These are phyloP conservation scores for Gymnogyps californianus DNA, from an alignment of 2,113 vertebrate genomes.

Conservation along the genomic window DNA sequence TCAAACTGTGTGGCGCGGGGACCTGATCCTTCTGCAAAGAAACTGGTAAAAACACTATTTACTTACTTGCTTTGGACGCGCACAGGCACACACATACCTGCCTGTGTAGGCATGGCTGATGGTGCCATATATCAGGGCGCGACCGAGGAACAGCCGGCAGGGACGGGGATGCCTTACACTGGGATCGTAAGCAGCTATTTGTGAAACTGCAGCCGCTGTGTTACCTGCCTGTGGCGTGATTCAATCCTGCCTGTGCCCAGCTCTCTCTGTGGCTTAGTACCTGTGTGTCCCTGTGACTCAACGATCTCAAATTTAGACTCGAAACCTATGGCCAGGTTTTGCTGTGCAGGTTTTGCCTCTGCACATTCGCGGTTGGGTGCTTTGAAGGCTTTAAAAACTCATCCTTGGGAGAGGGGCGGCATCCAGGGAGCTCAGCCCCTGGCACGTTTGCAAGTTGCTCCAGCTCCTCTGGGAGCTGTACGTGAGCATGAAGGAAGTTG, in stretches of 20 bases:
- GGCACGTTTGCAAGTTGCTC: rapidly evolving
- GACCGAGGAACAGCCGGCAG: neutral
- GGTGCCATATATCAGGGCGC: rapidly evolving
- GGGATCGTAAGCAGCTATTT: neutral
- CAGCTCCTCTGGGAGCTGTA: neutral
- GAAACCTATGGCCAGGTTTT: rapidly evolving
- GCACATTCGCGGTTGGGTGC: rapidly evolving
- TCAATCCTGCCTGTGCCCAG: neutral
- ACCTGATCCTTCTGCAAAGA: neutral
- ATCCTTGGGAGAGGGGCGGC: neutral
- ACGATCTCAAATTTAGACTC: rapidly evolving
- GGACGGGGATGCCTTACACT: rapidly evolving
- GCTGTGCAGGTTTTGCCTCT: neutral
- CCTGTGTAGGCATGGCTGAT: neutral
- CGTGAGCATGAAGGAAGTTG: rapidly evolving
- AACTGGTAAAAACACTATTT: rapidly evolving
- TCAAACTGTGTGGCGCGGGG: rapidly evolving
- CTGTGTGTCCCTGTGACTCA: neutral
- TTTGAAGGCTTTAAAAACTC: neutral
- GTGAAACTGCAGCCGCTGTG: neutral
- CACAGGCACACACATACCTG: rapidly evolving
- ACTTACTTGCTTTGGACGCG: rapidly evolving
- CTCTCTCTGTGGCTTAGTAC: neutral
- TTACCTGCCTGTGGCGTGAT: rapidly evolving
- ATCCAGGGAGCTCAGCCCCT: neutral